Base-by-base conservation (phyloP, 1,140 invertebrate species). In the Eupeodes corollae region DNA sequence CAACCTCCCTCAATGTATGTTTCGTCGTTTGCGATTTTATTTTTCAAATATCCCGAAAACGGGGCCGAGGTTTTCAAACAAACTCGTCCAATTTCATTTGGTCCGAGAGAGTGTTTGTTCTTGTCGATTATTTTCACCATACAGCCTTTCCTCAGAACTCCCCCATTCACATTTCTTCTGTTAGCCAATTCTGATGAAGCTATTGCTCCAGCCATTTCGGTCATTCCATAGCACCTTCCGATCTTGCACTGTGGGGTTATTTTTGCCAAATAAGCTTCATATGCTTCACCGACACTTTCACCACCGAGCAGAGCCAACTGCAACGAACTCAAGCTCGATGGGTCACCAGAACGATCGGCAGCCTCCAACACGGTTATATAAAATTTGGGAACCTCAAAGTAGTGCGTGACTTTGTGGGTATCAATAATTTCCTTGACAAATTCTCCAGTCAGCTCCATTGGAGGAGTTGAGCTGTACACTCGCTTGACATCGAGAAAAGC, bases 41-140 rank as follows among this genome's bases (percentile, higher is more conserved):
- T 48, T 31, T 38, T 39, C 6, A 31, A 16, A 32, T 48, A 48
- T 31, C 41, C 41, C 11, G 15, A 16, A 14, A 44, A 48, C 2
- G 32, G 11, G 1, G 35, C 41, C 8, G 32, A 8, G 3, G 21
- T n/a, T n/a, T 41, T 34, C 5, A 48, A 12, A 14, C 32, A 42
- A 13, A 48, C 11, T 18, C 35, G 47, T 1, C 47, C 47, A n/a
- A 18, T 18, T 39, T 16, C 5, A 48, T 48, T 48, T 8, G 42
- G 19, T 6, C 42, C 42, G 14, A 48, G 12, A 1, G 47, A 33
- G 13, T 42, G 40, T n/a, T 35, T 13, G 12, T 48, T 15, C 16
- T 43, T 42, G 31, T 48, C 42, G 2, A 48, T 16, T 18, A 48
- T 32, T 48, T 48, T 34, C 6, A 48, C 3, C 39, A 44, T 32